These are phyloP conservation scores for Ardeotis arabs DNA, from an alignment of 2,113 vertebrate genomes.

Conservation along the genomic window DNA sequence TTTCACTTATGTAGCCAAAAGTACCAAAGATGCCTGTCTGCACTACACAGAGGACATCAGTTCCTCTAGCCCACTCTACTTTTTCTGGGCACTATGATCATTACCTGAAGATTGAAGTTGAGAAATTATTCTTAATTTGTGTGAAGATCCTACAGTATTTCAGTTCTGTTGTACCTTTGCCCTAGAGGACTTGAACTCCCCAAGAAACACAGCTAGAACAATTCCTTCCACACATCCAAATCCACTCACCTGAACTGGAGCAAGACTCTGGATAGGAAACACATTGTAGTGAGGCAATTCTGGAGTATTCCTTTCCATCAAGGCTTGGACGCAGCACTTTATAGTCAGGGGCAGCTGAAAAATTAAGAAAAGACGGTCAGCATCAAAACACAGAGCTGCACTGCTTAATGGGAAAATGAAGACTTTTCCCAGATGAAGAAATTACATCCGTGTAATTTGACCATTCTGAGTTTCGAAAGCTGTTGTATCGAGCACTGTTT, in stretches of 20 bases:
- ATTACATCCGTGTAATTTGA: background rate
- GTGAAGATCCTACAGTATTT: background rate
- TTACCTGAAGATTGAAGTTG: background rate
- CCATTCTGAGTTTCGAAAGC: background rate
- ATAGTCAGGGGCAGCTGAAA: background rate
- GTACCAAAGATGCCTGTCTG: background rate
- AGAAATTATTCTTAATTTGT: background rate
- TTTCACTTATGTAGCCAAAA: background rate
- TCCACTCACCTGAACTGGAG: background rate
- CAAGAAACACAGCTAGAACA: background rate
- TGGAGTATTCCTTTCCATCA: background rate
- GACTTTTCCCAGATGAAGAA: background rate
- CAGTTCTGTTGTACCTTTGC: background rate
- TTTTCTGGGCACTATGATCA: background rate
- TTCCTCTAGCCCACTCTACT: background rate
- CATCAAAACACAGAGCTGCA: background rate
- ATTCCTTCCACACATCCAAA: background rate
- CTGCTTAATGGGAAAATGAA: slow-evolving; percentile 7
- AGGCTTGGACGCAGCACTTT: background rate
- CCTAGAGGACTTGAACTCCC: background rate
- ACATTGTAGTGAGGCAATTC: background rate
- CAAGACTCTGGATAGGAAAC: background rate
- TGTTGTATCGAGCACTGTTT: background rate
- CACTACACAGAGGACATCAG: background rate
- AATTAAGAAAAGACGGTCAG: background rate